Base-by-base conservation (phyloP, 1,140 invertebrate genomes). In the Papilio xuthus region DNA sequence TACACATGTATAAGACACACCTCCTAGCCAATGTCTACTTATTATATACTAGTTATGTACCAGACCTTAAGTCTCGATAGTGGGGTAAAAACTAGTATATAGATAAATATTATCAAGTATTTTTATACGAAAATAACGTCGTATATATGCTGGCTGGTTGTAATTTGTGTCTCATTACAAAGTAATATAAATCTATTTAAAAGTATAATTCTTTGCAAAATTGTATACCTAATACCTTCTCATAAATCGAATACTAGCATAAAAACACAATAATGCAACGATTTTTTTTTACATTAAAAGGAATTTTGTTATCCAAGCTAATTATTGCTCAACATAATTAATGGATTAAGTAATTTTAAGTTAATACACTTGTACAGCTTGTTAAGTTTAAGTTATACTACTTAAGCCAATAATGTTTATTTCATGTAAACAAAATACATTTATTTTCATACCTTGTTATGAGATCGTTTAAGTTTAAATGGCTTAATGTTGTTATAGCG, bases 1-100 rank as follows among this genome's bases (percentile, higher is more conserved):
- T 13, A 50, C 70, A 72, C 76, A 74, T 67, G 60, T 75, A 75
- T 69, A 77, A 44, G 80, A 78, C 83, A 88, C 86, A 83, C 86
- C 86, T 88, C 80, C 73, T 76, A 41, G 50, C 18, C 72, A 78
- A 76, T 77, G 77, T 44, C 63, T 75, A 63, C 78, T 71, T 72
- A 71, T 82, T 77, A 53, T 53, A 53, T 44, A 44, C 42, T 12
- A 44, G 42, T 53, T 63, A 79, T 78, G 79, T 71, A 67, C 78
- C 50, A 53, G 23, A 77, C 9, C 56, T 60, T 78, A 74, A 60
- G 28, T 42, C 71, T 75, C 28, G 44, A 41, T 73, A 75, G 74
- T 56, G 72, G 78, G 74, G 70, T 10, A 56, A 79, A 75, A 50
- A 78, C 7, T 69, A 32, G n/a, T 15, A 50, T 44, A 63, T 78